These are phyloP conservation scores for Aphodius sticticus DNA, from an alignment of 2,888 invertebrate species.

Conservation along the genomic window DNA sequence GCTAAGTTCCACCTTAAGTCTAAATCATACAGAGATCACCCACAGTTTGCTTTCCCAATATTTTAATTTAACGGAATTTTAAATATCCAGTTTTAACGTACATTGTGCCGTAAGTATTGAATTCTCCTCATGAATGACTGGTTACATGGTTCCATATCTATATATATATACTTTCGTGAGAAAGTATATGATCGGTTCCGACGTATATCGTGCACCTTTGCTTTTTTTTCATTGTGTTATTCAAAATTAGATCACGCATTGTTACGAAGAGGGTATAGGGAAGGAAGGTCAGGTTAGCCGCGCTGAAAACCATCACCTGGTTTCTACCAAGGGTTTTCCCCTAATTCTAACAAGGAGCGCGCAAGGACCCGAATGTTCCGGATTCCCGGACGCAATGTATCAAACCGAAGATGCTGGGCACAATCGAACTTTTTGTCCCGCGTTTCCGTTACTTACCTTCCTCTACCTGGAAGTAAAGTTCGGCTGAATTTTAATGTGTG, in stretches of 20 bases:
- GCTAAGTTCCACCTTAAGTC: too few species aligned
- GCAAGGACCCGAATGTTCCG: not conserved
- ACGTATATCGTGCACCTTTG: constrained; percentile 33
- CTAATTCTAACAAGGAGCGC: constrained; percentile 7
- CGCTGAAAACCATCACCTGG: constrained; percentile 53
- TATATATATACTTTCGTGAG: constrained; percentile 8
- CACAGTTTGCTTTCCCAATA: too few species aligned
- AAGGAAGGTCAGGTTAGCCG: constrained; percentile 53
- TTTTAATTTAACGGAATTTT: too few species aligned
- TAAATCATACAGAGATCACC: too few species aligned
- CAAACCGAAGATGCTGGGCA: constrained; percentile 12
- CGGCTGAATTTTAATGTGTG: not conserved
- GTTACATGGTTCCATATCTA: not conserved
- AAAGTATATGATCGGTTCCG: constrained; percentile 46
- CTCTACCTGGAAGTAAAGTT: not conserved
- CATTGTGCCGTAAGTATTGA: too few species aligned
- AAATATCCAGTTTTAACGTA: too few species aligned
- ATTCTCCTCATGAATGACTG: too few species aligned
- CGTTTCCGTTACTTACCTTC: not conserved
- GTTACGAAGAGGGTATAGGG: constrained; percentile 42
- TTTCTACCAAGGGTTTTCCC: constrained; percentile 27
- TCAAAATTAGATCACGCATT: constrained; percentile 59
- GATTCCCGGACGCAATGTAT: not conserved
- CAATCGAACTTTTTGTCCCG: not conserved
- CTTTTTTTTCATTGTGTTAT: constrained; percentile 55